Conservation (phyloP, 2,113 vertebrate genomes). For the Pithys albifrons region DNA sequence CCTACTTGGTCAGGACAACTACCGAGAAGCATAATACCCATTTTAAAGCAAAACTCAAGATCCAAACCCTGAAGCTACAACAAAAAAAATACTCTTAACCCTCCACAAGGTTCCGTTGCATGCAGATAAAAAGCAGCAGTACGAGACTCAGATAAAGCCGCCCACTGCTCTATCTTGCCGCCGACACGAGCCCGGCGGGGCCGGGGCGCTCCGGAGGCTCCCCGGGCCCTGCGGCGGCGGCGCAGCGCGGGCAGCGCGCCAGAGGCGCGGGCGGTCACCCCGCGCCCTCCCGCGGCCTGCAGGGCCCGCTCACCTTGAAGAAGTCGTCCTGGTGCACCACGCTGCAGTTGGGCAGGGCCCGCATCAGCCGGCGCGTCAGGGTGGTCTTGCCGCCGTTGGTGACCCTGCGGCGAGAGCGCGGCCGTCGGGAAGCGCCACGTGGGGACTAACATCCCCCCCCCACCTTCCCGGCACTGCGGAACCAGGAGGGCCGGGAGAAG, state of each 20-base stretch:
- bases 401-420: constrained; percentile 70
- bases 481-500: background rate
- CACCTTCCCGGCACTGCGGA: background rate
- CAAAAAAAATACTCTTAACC: background rate
- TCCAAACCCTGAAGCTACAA: background rate
- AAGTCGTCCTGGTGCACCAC: constrained; percentile 95
- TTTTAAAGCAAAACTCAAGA: background rate
- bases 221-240: no score
- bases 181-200: background rate
- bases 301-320: constrained; percentile 85
- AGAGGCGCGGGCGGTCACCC: background rate
- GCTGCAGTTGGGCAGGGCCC: constrained; percentile 89
- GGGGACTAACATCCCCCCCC: background rate
- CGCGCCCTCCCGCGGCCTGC: background rate
- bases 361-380: constrained; percentile 81
- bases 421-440: background rate
- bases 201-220: no score
- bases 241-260: background rate
- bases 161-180: background rate
- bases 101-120: background rate
- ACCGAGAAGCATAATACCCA: background rate
- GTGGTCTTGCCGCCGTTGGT: constrained; percentile 96
- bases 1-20: background rate
- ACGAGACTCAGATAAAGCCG: background rate
- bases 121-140: background rate